Evolutionary conservation across 1,140 invertebrate species (phyloP), one percentile per base, ranked within the genome.

Genomic region (Trichogramma pretiosum): DNA sequence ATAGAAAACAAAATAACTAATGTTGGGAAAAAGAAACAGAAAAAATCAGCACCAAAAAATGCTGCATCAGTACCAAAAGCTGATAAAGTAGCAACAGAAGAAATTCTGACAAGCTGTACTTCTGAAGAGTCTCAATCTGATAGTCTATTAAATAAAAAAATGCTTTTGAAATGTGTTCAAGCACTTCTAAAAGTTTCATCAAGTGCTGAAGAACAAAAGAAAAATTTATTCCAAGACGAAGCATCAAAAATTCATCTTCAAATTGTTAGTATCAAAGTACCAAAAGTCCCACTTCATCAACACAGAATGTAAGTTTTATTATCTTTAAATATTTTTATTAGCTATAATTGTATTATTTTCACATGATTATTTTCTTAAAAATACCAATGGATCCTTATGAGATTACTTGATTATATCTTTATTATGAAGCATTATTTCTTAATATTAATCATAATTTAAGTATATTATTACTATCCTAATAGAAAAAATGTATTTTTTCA

Each of bases 321-420:
- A 22, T n/a, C 24, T 5, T 36, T 39, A 33, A 30, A 30, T 38
- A 36, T 21, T 46, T 49, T 38, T 43, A 24, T 42, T 46, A 33
- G 22, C n/a, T 46, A 36, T 47, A 16, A 23, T 18, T 34, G 24
- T 40, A 44, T 19, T 32, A 34, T 34, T 34, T 48, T 36, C 49
- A 58, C 48, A 62, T 65, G 63, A 67, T 70, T 70, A 67, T 55
- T 46, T 10, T 39, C 11, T 50, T 52, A 30, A 50, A 49, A 48
- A 50, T 58, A 56, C 64, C 67, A 69, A 67, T 70, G 63, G 64
- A 67, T 71, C 63, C 63, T 70, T 65, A 70, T 70, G 65, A 70
- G 50, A 53, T 32, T 21, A 19, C 22, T 14, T 71, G 66, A 70
- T 71, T 62, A 59, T 10, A 60, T 58, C 26, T 45, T 45, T 48